A percentile compares a stretch with the other conserved stretches of the same genome.
Evolutionary conservation across 2,888 invertebrate species (phyloP).

Genomic region (Nymphalis urticae): DNA sequence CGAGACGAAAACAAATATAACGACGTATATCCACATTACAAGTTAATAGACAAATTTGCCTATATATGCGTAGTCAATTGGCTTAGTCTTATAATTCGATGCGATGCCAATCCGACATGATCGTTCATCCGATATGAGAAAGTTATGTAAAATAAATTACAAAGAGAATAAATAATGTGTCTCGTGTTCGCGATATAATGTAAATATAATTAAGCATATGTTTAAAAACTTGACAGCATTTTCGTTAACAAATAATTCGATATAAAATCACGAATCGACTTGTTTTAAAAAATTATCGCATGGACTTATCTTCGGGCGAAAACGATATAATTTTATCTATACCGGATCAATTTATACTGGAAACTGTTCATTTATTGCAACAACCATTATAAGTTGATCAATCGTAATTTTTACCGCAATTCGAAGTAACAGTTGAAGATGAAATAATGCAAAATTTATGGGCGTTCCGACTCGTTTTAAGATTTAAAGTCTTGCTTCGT

Average conservation of each 20-base stretch:
- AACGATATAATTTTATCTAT: constrained; percentile 32
- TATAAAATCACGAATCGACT: constrained; percentile 27
- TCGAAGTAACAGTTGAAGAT: constrained; percentile 16
- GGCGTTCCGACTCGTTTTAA: constrained; percentile 16
- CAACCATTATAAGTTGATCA: constrained; percentile 14
- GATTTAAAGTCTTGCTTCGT: constrained; percentile 24
- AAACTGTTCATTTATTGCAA: neutral
- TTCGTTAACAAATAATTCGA: constrained; percentile 28
- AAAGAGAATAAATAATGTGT: constrained; percentile 15
- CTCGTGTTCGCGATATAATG: constrained; percentile 7
- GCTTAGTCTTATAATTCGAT: too few species aligned
- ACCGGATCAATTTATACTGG: constrained; percentile 23
- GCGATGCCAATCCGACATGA: too few species aligned
- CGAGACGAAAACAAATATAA: too few species aligned
- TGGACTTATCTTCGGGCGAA: constrained; percentile 20
- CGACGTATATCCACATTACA: too few species aligned
- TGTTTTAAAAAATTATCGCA: constrained; percentile 21
- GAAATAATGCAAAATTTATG: constrained; percentile 31
- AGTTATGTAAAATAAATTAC: constrained; percentile 14
- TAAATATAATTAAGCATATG: constrained; percentile 21
- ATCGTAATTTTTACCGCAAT: constrained; percentile 29
- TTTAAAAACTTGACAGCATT: constrained; percentile 19
- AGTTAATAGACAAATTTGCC: too few species aligned
- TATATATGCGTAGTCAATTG: too few species aligned
- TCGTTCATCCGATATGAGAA: too few species aligned